phyloP scores from a whole-genome alignment of 2,113 vertebrate genomes.

The western clawed frog (Xenopus tropicalis) region DNA sequence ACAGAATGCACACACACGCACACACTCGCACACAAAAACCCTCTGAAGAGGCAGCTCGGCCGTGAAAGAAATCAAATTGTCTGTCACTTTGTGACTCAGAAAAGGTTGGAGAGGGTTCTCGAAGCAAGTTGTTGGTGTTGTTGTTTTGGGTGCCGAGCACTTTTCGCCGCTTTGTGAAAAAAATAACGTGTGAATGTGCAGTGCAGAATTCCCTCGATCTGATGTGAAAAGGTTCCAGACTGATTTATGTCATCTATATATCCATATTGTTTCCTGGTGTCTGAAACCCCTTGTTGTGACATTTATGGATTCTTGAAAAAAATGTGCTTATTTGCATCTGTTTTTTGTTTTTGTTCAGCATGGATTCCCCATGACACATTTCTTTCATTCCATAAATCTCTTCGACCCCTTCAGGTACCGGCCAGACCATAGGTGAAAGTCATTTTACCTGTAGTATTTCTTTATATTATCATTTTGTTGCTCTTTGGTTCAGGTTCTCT shows the following conservation, averaged over 20 bases:
- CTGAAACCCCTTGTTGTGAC: no score
- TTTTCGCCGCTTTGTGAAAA: no score
- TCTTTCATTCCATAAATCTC: conserved; percentile 6
- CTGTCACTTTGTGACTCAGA: conserved; percentile 6
- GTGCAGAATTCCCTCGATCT: no score
- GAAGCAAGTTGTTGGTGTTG: not conserved
- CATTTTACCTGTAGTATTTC: not conserved
- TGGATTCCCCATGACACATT: not conserved
- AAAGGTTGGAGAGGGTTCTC: conserved; percentile 6
- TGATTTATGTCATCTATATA: not conserved
- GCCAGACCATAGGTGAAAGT: not conserved
- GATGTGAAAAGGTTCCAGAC: no score
- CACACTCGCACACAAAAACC: conserved; percentile 6
- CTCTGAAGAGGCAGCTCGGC: conserved; percentile 23
- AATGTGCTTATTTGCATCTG: not conserved
- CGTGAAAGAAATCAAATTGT: not conserved
- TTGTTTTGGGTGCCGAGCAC: not conserved
- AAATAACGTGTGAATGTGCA: no score
- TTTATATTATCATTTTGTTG: not conserved
- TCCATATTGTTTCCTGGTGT: not conserved
- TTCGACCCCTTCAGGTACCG: conserved; percentile 10
- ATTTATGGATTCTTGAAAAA: no score
- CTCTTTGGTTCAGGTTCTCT: no score
- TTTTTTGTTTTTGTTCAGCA: not conserved
- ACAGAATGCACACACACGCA: not conserved